Evolutionary conservation across 2,888 invertebrate species (phyloP).

Genomic region (Plebejus argus): DNA sequence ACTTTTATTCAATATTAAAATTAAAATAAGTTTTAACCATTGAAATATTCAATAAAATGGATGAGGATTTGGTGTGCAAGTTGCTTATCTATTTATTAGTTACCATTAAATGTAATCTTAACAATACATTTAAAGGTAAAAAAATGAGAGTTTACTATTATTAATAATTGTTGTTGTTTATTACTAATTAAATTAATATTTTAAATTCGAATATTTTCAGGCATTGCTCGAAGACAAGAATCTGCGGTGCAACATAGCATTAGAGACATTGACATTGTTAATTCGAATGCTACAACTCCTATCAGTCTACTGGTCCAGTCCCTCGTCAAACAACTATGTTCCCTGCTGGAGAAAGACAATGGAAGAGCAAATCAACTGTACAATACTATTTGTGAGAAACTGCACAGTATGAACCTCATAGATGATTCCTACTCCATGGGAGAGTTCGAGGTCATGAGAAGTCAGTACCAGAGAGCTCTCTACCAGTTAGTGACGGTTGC

Average conservation of each 20-base stretch:
- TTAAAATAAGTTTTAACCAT: background rate
- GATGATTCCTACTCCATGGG: conserved; percentile 85
- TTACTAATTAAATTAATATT: background rate
- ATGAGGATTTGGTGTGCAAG: background rate
- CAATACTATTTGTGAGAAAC: conserved; percentile 84
- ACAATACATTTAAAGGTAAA: background rate
- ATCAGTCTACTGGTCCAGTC: conserved; percentile 86
- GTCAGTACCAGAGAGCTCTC: conserved; percentile 84
- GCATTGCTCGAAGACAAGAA: conserved; percentile 58
- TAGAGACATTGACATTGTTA: conserved; percentile 66
- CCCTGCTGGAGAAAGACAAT: conserved; percentile 82
- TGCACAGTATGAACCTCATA: conserved; percentile 85
- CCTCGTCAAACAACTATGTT: conserved; percentile 85
- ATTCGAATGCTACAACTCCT: conserved; percentile 76
- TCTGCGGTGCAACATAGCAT: conserved; percentile 60
- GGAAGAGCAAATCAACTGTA: conserved; percentile 82
- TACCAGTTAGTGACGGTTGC: conserved; percentile 83
- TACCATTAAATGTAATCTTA: background rate
- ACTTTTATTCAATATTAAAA: background rate
- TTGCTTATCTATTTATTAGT: conserved; percentile 2
- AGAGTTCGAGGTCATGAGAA: conserved; percentile 86
- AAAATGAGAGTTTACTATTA: background rate
- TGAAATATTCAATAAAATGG: background rate
- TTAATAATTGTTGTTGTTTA: too few species aligned
- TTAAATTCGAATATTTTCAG: conserved; percentile 52